Conservation (phyloP, 1,140 invertebrate species). For the Andrena cerasifolii region DNA sequence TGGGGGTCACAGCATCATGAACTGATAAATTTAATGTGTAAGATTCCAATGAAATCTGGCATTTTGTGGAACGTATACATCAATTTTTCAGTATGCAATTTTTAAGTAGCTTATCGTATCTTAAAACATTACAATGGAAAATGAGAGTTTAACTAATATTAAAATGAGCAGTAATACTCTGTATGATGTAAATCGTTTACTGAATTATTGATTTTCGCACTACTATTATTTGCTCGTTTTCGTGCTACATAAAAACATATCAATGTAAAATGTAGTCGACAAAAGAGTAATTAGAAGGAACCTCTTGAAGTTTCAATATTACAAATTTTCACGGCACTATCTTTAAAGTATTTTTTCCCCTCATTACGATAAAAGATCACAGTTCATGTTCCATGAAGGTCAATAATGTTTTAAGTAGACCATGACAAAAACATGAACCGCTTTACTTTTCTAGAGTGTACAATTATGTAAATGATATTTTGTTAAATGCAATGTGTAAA, state of each 20-base stretch:
- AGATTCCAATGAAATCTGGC: conserved; percentile 43
- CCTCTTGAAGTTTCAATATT: conserved; percentile 42
- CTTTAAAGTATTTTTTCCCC: conserved; percentile 61
- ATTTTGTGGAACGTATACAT: conserved; percentile 26
- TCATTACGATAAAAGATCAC: conserved; percentile 62
- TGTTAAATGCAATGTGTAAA: too few species aligned
- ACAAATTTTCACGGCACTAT: conserved; percentile 50
- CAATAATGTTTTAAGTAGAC: conserved; percentile 68
- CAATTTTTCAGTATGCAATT: neutral
- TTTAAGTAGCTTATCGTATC: neutral
- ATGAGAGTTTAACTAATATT: neutral
- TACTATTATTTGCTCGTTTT: neutral
- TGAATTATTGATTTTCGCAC: neutral
- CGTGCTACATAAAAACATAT: neutral
- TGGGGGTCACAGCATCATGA: conserved; percentile 63
- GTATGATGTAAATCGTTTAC: neutral
- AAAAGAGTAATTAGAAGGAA: conserved; percentile 17
- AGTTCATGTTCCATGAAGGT: conserved; percentile 73
- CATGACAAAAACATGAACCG: conserved; percentile 56
- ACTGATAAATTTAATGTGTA: conserved; percentile 49
- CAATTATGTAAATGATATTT: conserved; percentile 9
- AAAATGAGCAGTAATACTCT: neutral
- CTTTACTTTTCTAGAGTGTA: neutral
- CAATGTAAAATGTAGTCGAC: neutral
- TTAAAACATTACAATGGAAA: neutral